Evolutionary conservation across 2,797 vertebrate species (phyloP).

Genomic region (Syndactyla subalaris): DNA sequence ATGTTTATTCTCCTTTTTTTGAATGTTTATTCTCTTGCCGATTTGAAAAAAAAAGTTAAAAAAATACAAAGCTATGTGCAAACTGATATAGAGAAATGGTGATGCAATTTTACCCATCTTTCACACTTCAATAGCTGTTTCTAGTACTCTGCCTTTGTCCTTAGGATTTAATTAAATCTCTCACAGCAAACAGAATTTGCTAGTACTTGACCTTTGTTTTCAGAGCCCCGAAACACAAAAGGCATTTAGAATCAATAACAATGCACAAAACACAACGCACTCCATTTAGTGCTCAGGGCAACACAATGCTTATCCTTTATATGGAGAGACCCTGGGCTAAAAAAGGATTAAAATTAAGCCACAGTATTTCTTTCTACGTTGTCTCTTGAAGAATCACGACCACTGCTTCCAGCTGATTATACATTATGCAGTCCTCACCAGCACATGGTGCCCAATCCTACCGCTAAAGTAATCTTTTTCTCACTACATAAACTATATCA

Average conservation of each 20-base stretch:
- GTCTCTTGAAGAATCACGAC: background rate
- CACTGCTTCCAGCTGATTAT: background rate
- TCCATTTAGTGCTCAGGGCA: constrained; percentile 1
- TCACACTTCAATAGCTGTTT: constrained; percentile 32
- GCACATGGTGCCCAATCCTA: background rate
- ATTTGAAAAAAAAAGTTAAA: background rate
- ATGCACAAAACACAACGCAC: constrained; percentile 25
- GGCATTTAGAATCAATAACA: constrained; percentile 65
- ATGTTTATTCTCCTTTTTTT: background rate
- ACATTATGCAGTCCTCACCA: background rate
- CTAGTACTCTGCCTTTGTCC: constrained; percentile 64
- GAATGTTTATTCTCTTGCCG: background rate
- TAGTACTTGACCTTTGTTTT: constrained; percentile 66
- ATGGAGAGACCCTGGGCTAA: background rate
- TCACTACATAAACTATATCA: background rate
- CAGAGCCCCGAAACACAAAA: constrained; percentile 53
- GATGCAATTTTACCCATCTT: constrained; percentile 24
- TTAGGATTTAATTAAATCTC: constrained; percentile 63
- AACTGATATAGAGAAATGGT: background rate
- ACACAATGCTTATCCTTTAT: constrained; percentile 2
- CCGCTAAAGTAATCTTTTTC: background rate
- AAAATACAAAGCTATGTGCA: background rate
- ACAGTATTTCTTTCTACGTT: background rate
- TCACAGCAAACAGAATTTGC: constrained; percentile 65
- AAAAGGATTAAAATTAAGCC: constrained; percentile 38